These are phyloP conservation scores for Martes martes DNA, from an alignment of 2,113 vertebrate species.

Conservation along the genomic window DNA sequence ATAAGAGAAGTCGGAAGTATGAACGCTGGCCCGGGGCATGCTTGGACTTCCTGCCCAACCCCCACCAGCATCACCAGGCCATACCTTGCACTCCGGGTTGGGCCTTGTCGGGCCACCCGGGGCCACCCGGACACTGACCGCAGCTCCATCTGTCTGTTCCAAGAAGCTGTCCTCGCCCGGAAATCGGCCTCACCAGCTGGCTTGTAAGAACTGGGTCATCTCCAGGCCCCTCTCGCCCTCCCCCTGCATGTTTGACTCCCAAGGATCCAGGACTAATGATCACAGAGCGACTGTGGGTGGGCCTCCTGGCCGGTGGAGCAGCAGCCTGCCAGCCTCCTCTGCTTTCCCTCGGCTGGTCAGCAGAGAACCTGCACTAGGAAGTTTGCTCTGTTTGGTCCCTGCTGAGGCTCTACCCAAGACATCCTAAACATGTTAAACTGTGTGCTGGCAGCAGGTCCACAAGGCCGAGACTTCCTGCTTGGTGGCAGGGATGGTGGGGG, in stretches of 20 bases:
- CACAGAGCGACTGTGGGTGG: not conserved
- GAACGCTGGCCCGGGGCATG: not conserved
- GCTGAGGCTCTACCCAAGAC: not conserved
- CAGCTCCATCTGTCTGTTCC: not conserved
- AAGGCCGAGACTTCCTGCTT: not conserved
- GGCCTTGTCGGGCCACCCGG: not conserved
- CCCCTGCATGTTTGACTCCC: not conserved
- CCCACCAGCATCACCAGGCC: fast-evolving
- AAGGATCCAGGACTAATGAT: not conserved
- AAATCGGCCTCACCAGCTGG: not conserved
- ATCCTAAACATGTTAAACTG: not conserved
- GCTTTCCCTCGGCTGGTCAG: not conserved
- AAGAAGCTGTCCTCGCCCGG: conserved; percentile 1
- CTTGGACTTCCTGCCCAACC: not conserved
- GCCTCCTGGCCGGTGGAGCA: not conserved
- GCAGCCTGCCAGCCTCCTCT: not conserved
- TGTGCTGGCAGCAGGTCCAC: too few relatives aligned
- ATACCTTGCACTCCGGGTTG: not conserved
- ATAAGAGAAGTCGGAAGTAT: not conserved
- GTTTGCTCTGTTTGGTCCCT: not conserved
- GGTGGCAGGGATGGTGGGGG: not conserved
- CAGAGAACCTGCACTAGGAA: not conserved
- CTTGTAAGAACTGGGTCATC: not conserved
- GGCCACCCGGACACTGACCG: not conserved
- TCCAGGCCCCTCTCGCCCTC: fast-evolving